A percentile compares a stretch with the other conserved stretches of the same genome.
phyloP scores from a whole-genome alignment of 2,888 invertebrate genomes.

The Metacarcinus magister region DNA sequence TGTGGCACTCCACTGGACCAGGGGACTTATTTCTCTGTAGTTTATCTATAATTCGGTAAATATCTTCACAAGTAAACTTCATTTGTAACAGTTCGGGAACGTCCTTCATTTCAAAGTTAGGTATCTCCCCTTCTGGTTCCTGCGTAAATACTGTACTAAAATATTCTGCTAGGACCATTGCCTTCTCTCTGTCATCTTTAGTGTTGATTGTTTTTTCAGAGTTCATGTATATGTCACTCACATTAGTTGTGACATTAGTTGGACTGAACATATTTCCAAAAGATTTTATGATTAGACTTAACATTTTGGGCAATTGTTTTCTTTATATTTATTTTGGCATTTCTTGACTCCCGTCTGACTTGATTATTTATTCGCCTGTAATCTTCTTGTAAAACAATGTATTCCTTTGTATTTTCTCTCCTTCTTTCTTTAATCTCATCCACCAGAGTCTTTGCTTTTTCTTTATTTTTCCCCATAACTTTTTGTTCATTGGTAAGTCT shows the following conservation, averaged over 20 bases:
- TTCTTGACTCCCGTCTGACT: conserved; percentile 29
- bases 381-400: background rate
- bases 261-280: conserved; percentile 63
- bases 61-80: background rate
- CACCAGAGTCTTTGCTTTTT: conserved; percentile 66
- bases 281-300: conserved; percentile 58
- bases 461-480: conserved; percentile 55
- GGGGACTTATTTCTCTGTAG: conserved; percentile 61
- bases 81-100: background rate
- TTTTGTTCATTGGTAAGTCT: conserved; percentile 38
- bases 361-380: background rate
- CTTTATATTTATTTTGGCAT: conserved; percentile 44
- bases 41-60: background rate
- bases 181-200: conserved; percentile 47
- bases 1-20: conserved; percentile 62
- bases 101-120: background rate
- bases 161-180: background rate
- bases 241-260: conserved; percentile 41
- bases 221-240: background rate
- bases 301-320: conserved; percentile 51
- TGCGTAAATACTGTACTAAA: background rate
- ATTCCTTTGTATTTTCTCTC: background rate
- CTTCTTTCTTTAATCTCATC: conserved; percentile 33
- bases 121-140: background rate
- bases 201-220: conserved; percentile 53